A percentile compares a stretch with the other conserved stretches of the same genome.
These are phyloP conservation scores for Helicoverpa armigera DNA, from an alignment of 1,140 invertebrate genomes.

Conservation along the genomic window DNA sequence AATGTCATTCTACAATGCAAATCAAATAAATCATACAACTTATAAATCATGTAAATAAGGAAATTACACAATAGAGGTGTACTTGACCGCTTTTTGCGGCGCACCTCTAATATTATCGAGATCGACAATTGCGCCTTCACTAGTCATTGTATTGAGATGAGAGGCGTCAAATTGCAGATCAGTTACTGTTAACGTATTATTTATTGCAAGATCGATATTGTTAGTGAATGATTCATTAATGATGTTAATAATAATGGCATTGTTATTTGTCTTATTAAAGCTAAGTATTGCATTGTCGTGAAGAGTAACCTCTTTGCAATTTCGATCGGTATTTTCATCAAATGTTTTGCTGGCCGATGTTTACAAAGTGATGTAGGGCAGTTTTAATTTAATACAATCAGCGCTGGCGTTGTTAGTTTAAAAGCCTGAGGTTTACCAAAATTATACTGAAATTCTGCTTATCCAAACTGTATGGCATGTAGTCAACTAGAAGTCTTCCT, in stretches of 20 bases:
- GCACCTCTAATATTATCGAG: background rate
- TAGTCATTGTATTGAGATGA: slow-evolving; percentile 31
- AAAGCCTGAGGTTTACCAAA: too few relatives aligned
- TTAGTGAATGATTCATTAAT: background rate
- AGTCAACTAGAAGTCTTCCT: background rate
- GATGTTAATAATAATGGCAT: background rate
- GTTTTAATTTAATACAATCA: too few relatives aligned
- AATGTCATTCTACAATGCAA: background rate
- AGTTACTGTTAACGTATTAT: slow-evolving; percentile 3
- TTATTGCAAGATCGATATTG: background rate
- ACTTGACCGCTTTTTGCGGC: slow-evolving; percentile 25
- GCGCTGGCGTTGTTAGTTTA: too few relatives aligned
- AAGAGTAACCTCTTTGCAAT: too few relatives aligned
- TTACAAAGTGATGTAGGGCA: too few relatives aligned
- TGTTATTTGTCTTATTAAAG: background rate
- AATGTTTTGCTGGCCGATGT: too few relatives aligned
- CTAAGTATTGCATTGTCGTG: background rate
- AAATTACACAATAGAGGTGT: slow-evolving; percentile 12
- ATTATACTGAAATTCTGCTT: too few relatives aligned
- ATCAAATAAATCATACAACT: background rate
- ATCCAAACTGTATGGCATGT: too few relatives aligned
- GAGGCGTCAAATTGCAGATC: slow-evolving; percentile 1
- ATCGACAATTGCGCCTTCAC: slow-evolving; percentile 22
- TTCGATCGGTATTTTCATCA: too few relatives aligned
- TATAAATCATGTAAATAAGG: slow-evolving; percentile 5